A percentile compares a stretch with the other conserved stretches of the same genome.
phyloP scores from a whole-genome alignment of 2,113 vertebrate genomes.

The Mustelus asterias region DNA sequence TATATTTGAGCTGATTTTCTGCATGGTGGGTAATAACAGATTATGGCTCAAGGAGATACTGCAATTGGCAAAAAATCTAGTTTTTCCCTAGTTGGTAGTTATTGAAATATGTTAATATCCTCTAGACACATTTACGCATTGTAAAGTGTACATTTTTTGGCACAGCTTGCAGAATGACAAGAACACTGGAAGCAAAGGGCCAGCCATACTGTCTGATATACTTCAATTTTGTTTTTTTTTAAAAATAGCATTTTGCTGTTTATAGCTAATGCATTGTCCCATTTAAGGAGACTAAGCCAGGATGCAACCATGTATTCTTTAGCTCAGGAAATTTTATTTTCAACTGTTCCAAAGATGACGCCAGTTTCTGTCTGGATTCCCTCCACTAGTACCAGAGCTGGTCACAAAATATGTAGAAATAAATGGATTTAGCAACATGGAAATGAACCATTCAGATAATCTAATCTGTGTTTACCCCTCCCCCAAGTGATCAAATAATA shows the following conservation, averaged over 20 bases:
- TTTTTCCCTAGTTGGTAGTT: neutral
- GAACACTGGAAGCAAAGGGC: neutral
- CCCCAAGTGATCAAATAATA: neutral
- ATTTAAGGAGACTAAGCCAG: neutral
- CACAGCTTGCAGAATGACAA: neutral
- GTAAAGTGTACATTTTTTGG: neutral
- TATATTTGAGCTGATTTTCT: neutral
- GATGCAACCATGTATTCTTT: neutral
- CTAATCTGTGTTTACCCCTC: neutral
- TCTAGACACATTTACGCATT: neutral
- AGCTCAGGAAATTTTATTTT: neutral
- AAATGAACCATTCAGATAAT: neutral
- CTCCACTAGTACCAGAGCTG: neutral
- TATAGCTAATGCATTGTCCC: neutral
- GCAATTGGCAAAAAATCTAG: neutral
- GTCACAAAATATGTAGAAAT: neutral
- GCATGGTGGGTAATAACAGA: neutral
- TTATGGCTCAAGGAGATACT: neutral
- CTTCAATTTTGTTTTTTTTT: neutral
- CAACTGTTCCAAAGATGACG: neutral
- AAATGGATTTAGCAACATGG: neutral
- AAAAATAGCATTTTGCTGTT: neutral
- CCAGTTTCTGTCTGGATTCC: neutral
- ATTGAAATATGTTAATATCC: neutral
- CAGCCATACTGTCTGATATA: neutral